Base-by-base conservation (phyloP, 2,888 invertebrate genomes). In the Conistra vaccinii region DNA sequence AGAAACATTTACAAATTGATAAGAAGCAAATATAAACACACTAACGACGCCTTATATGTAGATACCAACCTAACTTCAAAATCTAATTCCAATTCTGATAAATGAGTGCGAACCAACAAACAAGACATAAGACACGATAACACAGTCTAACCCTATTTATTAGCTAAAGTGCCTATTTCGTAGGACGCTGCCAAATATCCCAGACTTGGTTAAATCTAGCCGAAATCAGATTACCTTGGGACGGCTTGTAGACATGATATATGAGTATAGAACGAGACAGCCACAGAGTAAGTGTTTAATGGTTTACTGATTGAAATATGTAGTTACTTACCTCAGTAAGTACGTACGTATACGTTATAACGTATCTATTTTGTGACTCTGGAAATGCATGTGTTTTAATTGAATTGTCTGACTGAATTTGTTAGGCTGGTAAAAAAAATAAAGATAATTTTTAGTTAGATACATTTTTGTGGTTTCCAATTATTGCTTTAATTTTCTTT, bases 191-290 rank as follows among this genome's bases (percentile, higher is more conserved):
- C 75, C 83, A 69, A 77, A 80, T 78, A 70, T 68, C 63, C 67
- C 63, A 69, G 70, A 74, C 60, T 35, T 77, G 80, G 86, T 83
- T 86, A 83, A 83, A 78, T 85, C 80, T 80, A 73, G 73, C 73
- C 29, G 53, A 74, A 87, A 86, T 83, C 65, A 67, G 71, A 85
- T 86, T 86, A 87, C 53, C 48, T 63, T 69, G 70, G 70, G 74
- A 57, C 53, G 61, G 63, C 10, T 55, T 39, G 45, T 39, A 51
- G 62, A 68, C 77, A 60, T 68, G 62, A 53, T 67, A 63, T 72
- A 71, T 58, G 68, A 14, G 45, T 69, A 75, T 58, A 61, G 61
- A 29, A n/a, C 23, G 26, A 60, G 63, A 74, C 42, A 51, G 53
- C 42, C 29, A 29, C 32, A 39, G 39, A 63, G 60, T 65, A 55